A percentile compares a stretch with the other conserved stretches of the same genome.
Evolutionary conservation across 2,888 invertebrate species (phyloP).

Genomic region (Dryobotodes eremita): DNA sequence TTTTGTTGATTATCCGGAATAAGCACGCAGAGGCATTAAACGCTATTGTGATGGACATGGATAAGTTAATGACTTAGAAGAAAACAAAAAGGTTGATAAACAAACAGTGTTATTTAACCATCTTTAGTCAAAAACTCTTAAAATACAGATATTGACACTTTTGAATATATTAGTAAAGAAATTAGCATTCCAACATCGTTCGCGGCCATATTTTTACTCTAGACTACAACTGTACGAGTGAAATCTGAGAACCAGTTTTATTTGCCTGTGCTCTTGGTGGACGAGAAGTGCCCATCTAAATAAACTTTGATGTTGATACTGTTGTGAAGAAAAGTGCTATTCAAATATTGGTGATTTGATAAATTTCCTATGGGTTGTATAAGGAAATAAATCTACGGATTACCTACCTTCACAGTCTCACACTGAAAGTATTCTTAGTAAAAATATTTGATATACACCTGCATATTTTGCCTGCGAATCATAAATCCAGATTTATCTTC

Average conservation of each 20-base stretch:
- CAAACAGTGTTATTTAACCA: background rate
- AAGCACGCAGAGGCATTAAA: slow-evolving; percentile 38
- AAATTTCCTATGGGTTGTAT: background rate
- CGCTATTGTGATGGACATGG: slow-evolving; percentile 32
- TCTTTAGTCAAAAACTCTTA: background rate
- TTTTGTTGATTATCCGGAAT: slow-evolving; percentile 46
- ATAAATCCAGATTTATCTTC: background rate
- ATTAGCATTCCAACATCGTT: slow-evolving; percentile 25
- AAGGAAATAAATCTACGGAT: background rate
- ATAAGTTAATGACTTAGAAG: slow-evolving; percentile 26
- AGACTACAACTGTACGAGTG: slow-evolving; percentile 69
- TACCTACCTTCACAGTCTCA: background rate
- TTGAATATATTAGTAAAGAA: slow-evolving; percentile 13
- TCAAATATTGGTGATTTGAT: slow-evolving; percentile 6
- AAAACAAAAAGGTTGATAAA: slow-evolving; percentile 11
- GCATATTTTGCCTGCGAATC: background rate
- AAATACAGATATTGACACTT: background rate
- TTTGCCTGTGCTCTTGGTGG: slow-evolving; percentile 68
- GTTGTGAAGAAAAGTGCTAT: slow-evolving; percentile 48
- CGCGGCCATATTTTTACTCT: slow-evolving; percentile 70
- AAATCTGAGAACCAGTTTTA: slow-evolving; percentile 78
- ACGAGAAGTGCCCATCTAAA: slow-evolving; percentile 59
- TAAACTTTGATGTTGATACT: slow-evolving; percentile 57
- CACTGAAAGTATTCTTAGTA: background rate
- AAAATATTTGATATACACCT: background rate